Percentiles rank a stretch among this genome's conserved stretches.
Evolutionary conservation across 2,113 vertebrate genomes (phyloP).

Genomic region (Clupea harengus): DNA sequence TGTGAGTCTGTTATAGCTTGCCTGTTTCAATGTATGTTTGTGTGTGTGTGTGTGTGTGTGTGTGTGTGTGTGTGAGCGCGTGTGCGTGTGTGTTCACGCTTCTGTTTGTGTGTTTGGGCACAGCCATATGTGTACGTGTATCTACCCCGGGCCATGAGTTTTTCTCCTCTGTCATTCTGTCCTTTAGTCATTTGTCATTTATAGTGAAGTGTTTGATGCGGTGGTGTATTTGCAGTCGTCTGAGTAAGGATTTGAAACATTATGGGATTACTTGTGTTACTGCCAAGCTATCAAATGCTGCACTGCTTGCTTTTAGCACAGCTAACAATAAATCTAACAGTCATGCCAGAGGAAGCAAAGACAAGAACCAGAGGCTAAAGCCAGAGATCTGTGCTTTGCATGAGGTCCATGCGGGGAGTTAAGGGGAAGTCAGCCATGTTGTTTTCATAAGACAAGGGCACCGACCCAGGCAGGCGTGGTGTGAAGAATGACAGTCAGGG

Average conservation of each 20-base stretch:
- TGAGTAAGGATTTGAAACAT: neutral
- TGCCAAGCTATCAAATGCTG: conserved; percentile 40
- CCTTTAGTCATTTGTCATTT: neutral
- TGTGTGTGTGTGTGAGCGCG: conserved; percentile 23
- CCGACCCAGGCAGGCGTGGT: neutral
- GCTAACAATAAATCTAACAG: neutral
- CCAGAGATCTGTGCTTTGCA: conserved; percentile 19
- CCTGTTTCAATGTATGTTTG: neutral
- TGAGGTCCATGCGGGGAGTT: neutral
- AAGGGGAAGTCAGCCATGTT: neutral
- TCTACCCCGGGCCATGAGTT: neutral
- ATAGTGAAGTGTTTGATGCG: neutral
- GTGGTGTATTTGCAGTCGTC: neutral
- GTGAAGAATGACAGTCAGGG: neutral
- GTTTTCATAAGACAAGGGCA: neutral
- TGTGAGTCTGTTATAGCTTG: neutral
- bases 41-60: conserved; percentile 9
- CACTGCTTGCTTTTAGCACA: conserved; percentile 42
- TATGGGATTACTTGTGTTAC: neutral
- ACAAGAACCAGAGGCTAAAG: neutral
- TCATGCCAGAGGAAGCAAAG: no score
- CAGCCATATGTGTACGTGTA: neutral
- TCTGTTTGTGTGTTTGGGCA: neutral
- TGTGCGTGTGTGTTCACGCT: neutral
- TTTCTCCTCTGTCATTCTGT: neutral